A percentile compares a stretch with the other conserved stretches of the same genome.
These are phyloP conservation scores for Sarcophaga peregrina DNA, from an alignment of 1,140 invertebrate genomes.

Conservation along the genomic window DNA sequence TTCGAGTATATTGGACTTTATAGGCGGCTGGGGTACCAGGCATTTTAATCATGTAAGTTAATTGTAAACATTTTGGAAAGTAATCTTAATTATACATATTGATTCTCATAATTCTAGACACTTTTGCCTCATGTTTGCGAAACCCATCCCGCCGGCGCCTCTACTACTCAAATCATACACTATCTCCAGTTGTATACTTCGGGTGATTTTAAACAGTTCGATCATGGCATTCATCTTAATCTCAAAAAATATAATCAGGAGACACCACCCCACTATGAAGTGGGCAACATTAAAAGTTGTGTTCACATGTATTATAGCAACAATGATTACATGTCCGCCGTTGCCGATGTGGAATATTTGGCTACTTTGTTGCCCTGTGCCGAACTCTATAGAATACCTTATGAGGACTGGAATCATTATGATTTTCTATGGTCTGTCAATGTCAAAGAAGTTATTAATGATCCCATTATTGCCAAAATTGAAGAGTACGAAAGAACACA, in stretches of 20 bases:
- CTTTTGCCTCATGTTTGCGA: conserved; percentile 57
- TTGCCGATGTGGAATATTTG: conserved; percentile 68
- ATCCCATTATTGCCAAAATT: conserved; percentile 67
- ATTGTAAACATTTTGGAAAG: background rate
- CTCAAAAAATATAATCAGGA: conserved; percentile 66
- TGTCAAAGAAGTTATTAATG: conserved; percentile 67
- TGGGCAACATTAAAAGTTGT: conserved; percentile 72
- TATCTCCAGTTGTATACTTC: conserved; percentile 67
- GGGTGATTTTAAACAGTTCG: conserved; percentile 65
- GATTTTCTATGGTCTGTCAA: conserved; percentile 71
- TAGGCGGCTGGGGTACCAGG: conserved; percentile 60
- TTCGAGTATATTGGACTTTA: conserved; percentile 57
- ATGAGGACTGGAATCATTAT: conserved; percentile 70
- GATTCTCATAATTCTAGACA: conserved; percentile 48
- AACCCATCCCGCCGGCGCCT: conserved; percentile 67
- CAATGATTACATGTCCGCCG: conserved; percentile 73
- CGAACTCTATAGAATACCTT: conserved; percentile 65
- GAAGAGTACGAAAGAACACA: conserved; percentile 53
- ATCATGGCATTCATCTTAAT: conserved; percentile 67
- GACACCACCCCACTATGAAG: conserved; percentile 69
- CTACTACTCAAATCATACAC: conserved; percentile 69
- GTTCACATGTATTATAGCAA: conserved; percentile 74
- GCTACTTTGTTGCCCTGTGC: conserved; percentile 64
- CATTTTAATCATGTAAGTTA: conserved; percentile 60
- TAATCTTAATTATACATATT: background rate